Conservation (phyloP, 2,888 invertebrate species). For the Epistrophe grossulariae region DNA sequence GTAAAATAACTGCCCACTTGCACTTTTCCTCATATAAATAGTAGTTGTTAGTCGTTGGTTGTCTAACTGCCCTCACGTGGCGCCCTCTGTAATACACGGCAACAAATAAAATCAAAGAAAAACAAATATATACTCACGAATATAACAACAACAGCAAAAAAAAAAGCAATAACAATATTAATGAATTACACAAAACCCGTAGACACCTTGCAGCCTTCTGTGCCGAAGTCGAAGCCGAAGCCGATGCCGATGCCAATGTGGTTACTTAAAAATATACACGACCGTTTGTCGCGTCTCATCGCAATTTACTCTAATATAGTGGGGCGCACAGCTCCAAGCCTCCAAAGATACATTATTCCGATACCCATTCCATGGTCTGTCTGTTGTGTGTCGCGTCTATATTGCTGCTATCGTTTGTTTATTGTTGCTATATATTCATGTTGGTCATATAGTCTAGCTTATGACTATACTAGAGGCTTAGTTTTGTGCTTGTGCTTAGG, state of each 20-base stretch:
- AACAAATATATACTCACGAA: slow-evolving; percentile 21
- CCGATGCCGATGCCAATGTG: neutral
- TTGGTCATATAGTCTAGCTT: slow-evolving; percentile 46
- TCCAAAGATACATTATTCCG: neutral
- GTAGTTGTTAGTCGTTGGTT: neutral
- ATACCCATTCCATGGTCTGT: slow-evolving; percentile 14
- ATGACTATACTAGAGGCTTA: slow-evolving; percentile 47
- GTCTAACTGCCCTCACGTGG: slow-evolving; percentile 12
- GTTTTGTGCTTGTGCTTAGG: slow-evolving; percentile 50
- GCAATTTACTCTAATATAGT: neutral
- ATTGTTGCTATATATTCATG: too few species aligned
- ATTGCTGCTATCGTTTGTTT: slow-evolving; percentile 34
- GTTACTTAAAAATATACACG: slow-evolving; percentile 39
- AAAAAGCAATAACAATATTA: slow-evolving; percentile 65
- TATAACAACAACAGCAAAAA: neutral
- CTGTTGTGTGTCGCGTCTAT: neutral
- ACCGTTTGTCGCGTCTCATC: slow-evolving; percentile 4
- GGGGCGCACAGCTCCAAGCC: slow-evolving; percentile 6
- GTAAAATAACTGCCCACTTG: slow-evolving; percentile 63
- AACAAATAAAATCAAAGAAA: slow-evolving; percentile 47
- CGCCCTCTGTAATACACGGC: neutral
- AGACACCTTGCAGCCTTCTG: slow-evolving; percentile 72
- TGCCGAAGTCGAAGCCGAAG: neutral
- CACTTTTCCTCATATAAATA: slow-evolving; percentile 57
- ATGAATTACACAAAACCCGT: slow-evolving; percentile 70